Evolutionary conservation across 2,797 vertebrate genomes (phyloP), one percentile per base, ranked within the genome.

Genomic region (Antrozous pallidus): DNA sequence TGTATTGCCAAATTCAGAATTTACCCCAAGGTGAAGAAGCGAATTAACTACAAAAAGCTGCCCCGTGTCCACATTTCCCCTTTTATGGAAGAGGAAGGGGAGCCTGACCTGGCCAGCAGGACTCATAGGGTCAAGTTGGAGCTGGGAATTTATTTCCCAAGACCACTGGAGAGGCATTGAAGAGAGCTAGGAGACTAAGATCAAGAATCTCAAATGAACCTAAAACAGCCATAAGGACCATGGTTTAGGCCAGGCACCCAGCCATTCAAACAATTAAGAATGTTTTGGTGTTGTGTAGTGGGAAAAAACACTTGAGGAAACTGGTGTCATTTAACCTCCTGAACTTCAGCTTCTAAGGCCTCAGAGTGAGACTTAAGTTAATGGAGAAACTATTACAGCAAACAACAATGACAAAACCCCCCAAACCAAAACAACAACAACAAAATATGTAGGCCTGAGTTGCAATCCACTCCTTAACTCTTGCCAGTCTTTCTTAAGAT

Each of bases 11-110:
- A 90, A 88, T 28, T 63, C 81, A 85, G 91, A 78, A 54, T 94
- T 90, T 90, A 90, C 84, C 58, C 89, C 89, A 91, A 95, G 89
- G 94, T 90, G 94, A 95, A 95, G 86, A 82, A 88, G 47, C 8
- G 14, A 93, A 79, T 67, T 61, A 88, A 65, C 67, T 82, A 24
- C 58, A 54, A 40, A 89, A 78, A 78, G 80, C 58, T 54, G 81
- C 79, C 73, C 22, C 20, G 12, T 8, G 83, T 56, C 51, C 80
- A 24, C 26, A 49, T 17, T 56, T 56, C 36, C 33, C 38, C 33
- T 40, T 71, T 90, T 47, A 63, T 63, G 54, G 69, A 40, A 73
- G 51, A 80, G 28, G 36, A 31, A 83, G 56, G 36, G 75, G 67
- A n/a, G 31, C 3, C 71, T 74, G 71, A 78, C 13, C 33, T 1